These are phyloP conservation scores for Ypsolopha scabrella DNA, from an alignment of 2,888 invertebrate species.

Conservation along the genomic window DNA sequence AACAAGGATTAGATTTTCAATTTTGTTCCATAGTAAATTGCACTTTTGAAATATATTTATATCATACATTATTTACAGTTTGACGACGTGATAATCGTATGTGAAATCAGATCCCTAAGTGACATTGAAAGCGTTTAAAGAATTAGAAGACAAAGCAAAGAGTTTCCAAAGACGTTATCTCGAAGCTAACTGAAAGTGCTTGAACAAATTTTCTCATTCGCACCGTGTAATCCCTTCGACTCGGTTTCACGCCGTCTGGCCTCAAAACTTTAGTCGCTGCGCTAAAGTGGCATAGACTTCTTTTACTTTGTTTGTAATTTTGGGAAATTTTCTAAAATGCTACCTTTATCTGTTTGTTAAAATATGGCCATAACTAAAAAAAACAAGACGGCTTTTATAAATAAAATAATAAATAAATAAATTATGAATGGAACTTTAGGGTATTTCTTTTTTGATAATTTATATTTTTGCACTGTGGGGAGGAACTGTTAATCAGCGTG, in stretches of 20 bases:
- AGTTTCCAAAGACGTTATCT: background rate
- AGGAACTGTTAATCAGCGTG: too few species aligned
- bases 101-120: background rate
- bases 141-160: background rate
- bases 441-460: too few species aligned
- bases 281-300: conserved; percentile 21
- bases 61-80: too few species aligned
- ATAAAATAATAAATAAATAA: too few species aligned
- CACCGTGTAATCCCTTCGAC: conserved; percentile 31
- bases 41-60: too few species aligned
- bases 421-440: too few species aligned
- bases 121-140: background rate
- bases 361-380: too few species aligned
- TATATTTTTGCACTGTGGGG: too few species aligned
- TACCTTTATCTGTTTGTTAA: too few species aligned
- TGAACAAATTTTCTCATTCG: conserved; percentile 32
- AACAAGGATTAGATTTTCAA: background rate
- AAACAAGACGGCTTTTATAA: too few species aligned
- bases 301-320: background rate
- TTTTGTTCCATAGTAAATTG: background rate
- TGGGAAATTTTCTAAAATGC: too few species aligned
- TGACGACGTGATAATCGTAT: background rate
- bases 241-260: conserved; percentile 34
- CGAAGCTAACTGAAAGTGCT: conserved; percentile 11
- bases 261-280: conserved; percentile 24